Conservation (phyloP, 2,113 vertebrate species). For the Laticauda laticaudata region DNA sequence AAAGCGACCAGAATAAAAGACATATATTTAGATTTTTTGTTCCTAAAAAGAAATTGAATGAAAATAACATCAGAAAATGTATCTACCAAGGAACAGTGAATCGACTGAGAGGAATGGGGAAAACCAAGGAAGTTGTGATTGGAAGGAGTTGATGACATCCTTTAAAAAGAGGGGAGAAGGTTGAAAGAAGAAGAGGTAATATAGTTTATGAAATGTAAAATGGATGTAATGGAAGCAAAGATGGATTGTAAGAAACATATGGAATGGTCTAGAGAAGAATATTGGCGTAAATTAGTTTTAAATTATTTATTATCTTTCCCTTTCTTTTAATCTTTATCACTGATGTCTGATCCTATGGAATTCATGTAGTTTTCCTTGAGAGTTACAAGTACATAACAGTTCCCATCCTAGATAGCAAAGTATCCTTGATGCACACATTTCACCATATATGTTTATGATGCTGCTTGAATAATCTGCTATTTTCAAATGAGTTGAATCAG, state of each 20-base stretch:
- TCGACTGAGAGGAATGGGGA: background rate
- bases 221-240: background rate
- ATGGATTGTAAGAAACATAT: background rate
- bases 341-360: background rate
- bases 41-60: background rate
- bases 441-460: slow-evolving; percentile 54
- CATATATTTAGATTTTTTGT: background rate
- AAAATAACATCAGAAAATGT: background rate
- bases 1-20: background rate
- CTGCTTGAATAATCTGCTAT: slow-evolving; percentile 60
- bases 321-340: background rate
- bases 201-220: background rate
- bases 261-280: background rate
- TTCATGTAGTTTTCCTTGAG: slow-evolving; percentile 36
- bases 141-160: background rate
- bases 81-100: background rate
- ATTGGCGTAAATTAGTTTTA: background rate
- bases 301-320: background rate
- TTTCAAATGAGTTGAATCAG: slow-evolving; percentile 58
- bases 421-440: slow-evolving; percentile 41
- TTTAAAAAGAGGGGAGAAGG: background rate
- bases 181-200: background rate
- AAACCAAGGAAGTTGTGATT: background rate
- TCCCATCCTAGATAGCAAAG: background rate
- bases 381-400: slow-evolving; percentile 7